These are phyloP conservation scores for Hydrolagus colliei DNA, from an alignment of 2,797 vertebrate species.

Conservation along the genomic window DNA sequence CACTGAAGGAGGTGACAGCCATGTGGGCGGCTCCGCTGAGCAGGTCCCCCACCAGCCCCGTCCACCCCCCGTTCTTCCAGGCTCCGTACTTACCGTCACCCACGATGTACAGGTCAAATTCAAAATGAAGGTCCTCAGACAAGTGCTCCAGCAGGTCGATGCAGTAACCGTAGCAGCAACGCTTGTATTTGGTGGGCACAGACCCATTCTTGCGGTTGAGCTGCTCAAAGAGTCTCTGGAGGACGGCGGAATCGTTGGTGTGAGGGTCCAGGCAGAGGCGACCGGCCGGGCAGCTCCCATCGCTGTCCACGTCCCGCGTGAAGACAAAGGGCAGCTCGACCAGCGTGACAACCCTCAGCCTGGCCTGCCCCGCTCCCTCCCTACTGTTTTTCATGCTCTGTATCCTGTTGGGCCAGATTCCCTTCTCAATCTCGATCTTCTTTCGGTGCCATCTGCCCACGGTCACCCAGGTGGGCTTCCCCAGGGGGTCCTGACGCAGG, in stretches of 20 bases:
- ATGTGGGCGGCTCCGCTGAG: constrained; percentile 74
- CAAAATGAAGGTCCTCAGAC: constrained; percentile 75
- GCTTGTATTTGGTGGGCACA: constrained; percentile 57
- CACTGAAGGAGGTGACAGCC: constrained; percentile 88
- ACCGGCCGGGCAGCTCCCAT: constrained; percentile 73
- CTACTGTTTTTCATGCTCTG: constrained; percentile 40
- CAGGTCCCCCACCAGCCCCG: constrained; percentile 79
- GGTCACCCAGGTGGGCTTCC: constrained; percentile 78
- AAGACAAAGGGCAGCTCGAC: constrained; percentile 86
- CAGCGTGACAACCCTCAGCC: constrained; percentile 74
- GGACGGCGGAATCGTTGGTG: constrained; percentile 65
- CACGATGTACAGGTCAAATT: constrained; percentile 81
- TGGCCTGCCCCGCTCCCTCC: constrained; percentile 34
- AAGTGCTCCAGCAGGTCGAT: constrained; percentile 85
- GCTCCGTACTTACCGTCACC: constrained; percentile 81
- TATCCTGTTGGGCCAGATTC: constrained; percentile 51
- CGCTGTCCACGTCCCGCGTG: constrained; percentile 72
- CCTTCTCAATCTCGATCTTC: constrained; percentile 62
- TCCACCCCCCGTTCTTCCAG: constrained; percentile 74
- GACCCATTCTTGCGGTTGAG: constrained; percentile 58
- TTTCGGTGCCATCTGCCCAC: constrained; percentile 72
- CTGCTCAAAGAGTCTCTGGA: constrained; percentile 67
- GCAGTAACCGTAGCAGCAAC: constrained; percentile 91
- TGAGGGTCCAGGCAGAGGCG: constrained; percentile 74
- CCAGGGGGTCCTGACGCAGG: constrained; percentile 60